Evolutionary conservation across 2,113 vertebrate species (phyloP).

Genomic region (Tiliqua scincoides): DNA sequence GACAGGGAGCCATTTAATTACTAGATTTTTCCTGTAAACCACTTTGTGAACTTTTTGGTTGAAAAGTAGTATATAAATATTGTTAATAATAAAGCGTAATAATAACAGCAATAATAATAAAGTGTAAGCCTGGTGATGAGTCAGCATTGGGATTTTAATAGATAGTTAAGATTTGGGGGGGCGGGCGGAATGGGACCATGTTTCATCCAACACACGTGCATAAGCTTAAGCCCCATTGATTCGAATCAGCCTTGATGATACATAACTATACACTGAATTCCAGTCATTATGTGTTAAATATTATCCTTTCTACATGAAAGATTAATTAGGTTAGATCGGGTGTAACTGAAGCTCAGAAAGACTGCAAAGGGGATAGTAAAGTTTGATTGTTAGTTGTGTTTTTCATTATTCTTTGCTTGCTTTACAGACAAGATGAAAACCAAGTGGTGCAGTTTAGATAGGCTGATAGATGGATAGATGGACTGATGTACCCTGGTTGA

Average conservation of each 20-base stretch:
- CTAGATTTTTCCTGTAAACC: too few relatives aligned
- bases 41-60: too few relatives aligned
- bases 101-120: too few relatives aligned
- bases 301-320: neutral
- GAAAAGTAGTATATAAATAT: too few relatives aligned
- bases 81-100: too few relatives aligned
- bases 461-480: neutral
- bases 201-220: too few relatives aligned
- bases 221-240: neutral
- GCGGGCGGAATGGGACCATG: neutral
- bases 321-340: neutral
- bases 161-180: neutral
- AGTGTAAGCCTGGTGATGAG: neutral
- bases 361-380: neutral
- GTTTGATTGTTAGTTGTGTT: slow-evolving; percentile 13
- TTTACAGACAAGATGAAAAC: neutral
- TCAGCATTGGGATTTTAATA: neutral
- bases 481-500: slow-evolving; percentile 12
- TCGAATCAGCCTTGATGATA: neutral
- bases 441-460: neutral
- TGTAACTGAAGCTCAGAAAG: neutral
- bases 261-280: neutral
- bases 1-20: too few relatives aligned
- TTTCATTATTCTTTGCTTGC: neutral
- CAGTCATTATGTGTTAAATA: neutral